Conservation (phyloP, 2,888 invertebrate species). For the Agriotes lineatus region DNA sequence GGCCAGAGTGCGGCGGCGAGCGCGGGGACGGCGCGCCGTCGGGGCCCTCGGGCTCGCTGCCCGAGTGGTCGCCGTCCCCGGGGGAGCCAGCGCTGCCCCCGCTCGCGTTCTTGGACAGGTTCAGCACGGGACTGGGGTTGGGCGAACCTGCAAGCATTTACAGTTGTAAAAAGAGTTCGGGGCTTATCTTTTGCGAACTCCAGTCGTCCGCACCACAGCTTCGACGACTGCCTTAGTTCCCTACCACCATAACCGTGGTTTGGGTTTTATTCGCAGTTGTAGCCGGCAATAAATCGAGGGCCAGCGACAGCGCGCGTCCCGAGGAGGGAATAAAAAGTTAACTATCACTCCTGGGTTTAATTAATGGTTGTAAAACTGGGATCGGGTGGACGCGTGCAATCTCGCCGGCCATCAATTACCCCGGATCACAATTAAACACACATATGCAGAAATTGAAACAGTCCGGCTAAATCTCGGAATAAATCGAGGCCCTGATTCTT, state of each 20-base stretch:
- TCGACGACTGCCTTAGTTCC: too few species aligned
- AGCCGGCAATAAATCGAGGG: constrained; percentile 21
- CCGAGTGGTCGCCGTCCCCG: constrained; percentile 75
- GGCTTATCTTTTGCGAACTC: too few species aligned
- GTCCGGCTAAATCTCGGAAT: constrained; percentile 59
- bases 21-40: constrained; percentile 69
- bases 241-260: too few species aligned
- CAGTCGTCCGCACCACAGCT: too few species aligned
- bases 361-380: constrained; percentile 65
- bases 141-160: constrained; percentile 75
- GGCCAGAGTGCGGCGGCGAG: constrained; percentile 74
- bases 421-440: constrained; percentile 64
- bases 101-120: constrained; percentile 89
- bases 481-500: constrained; percentile 57
- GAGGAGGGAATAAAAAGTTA: constrained; percentile 60
- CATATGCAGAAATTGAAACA: constrained; percentile 65
- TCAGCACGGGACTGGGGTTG: constrained; percentile 90
- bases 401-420: constrained; percentile 62
- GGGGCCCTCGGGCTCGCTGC: constrained; percentile 75
- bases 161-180: not conserved
- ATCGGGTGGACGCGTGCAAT: constrained; percentile 61
- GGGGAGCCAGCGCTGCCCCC: constrained; percentile 78
- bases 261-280: too few species aligned
- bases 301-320: constrained; percentile 36
- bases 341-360: constrained; percentile 61